A percentile compares a stretch with the other conserved stretches of the same genome.
Evolutionary conservation across 1,140 invertebrate genomes (phyloP).

Genomic region (Caerostris darwini): DNA sequence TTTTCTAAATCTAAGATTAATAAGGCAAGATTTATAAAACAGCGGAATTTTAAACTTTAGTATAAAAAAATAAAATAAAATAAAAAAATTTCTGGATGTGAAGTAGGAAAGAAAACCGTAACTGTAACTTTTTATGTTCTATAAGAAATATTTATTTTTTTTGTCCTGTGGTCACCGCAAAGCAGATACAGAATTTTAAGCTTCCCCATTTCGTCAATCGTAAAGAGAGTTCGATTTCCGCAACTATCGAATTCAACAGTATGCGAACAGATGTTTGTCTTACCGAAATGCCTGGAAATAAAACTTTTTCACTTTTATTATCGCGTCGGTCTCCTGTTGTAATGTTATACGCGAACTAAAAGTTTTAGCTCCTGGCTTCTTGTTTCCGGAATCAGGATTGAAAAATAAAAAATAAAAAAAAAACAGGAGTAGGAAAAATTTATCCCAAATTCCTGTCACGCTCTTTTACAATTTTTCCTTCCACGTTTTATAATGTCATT

Average conservation of each 20-base stretch:
- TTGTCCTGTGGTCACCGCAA: background rate
- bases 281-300: background rate
- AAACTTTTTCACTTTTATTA: slow-evolving; percentile 46
- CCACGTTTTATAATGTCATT: slow-evolving; percentile 42
- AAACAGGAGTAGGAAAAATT: background rate
- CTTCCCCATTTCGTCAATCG: background rate
- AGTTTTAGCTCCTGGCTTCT: background rate
- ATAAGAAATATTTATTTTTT: background rate
- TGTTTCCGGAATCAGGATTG: background rate
- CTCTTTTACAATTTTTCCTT: slow-evolving; percentile 32
- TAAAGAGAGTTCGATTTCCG: slow-evolving; percentile 44
- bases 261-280: slow-evolving; percentile 45
- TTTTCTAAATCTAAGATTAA: too few relatives aligned
- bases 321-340: background rate
- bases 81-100: too few relatives aligned
- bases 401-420: background rate
- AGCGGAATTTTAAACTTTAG: too few relatives aligned
- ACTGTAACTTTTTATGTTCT: too few relatives aligned
- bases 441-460: slow-evolving; percentile 54
- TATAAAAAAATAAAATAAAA: too few relatives aligned
- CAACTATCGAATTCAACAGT: background rate
- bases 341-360: slow-evolving; percentile 13
- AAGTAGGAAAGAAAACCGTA: too few relatives aligned
- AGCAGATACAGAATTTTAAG: slow-evolving; percentile 10
- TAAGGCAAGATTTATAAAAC: too few relatives aligned